Evolutionary conservation across 2,888 invertebrate genomes (phyloP), one percentile per base, ranked within the genome.

Genomic region (Lathronympha strigana): DNA sequence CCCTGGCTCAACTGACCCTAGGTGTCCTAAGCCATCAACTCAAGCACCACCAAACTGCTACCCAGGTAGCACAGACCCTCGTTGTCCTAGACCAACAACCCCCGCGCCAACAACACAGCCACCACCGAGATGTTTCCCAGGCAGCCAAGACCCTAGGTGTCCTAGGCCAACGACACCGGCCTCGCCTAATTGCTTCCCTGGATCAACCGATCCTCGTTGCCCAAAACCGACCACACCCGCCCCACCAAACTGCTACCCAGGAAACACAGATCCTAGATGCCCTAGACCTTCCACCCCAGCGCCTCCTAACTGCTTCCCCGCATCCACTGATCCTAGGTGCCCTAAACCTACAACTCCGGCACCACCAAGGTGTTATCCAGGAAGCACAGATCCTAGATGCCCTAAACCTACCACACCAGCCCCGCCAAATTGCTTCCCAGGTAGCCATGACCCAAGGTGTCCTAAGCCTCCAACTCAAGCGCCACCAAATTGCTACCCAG

Each of bases 191-290:
- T 78, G 82, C 33, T 77, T 73, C 60, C 86, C 87, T 25, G 85
- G 85, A 43, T 81, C 80, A 1, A 75, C 75, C 6, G 85, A 88
- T 71, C 83, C 83, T 0, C 75, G 76, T 17, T 88, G 88, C 67
- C 80, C 79, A 57, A 5, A 82, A 11, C 69, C 80, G 77, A 15
- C 68, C 76, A 73, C 61, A 63, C 70, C 73, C 19, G 50, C 70
- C 3, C 64, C 66, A 36, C 79, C 70, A 1, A 73, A 21, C 15
- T 78, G 81, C 68, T 79, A 80, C 72, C 83, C 83, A 19, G 81
- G 82, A 60, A 75, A 74, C 4, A 68, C 66, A 2, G 80, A 81
- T 68, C 76, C 76, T 0, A 61, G 75, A 21, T 80, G 67, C 17
- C 69, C 73, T 28, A 75, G 74, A 15, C 74, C 76, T 2, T 4